Base-by-base conservation (phyloP, 2,797 vertebrate genomes). In the Chaenodraco wilsoni region DNA sequence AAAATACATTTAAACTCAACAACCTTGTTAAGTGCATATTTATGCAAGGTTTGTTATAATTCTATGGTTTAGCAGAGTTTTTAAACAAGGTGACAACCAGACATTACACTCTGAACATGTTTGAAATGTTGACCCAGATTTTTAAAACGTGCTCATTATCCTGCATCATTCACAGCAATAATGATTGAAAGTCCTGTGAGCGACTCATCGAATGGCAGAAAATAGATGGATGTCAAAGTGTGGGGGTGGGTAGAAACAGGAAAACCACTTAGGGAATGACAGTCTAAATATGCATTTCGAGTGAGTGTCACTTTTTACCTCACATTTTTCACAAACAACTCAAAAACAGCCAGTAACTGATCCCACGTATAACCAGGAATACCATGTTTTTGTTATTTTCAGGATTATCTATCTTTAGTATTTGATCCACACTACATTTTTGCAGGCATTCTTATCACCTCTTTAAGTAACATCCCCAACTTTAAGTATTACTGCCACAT, bases 21-120 rank as follows among this genome's bases (percentile, higher is more conserved):
- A 19, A 0, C n/a, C 12, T 48, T 65, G 41, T 75, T 45, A 1
- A 15, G 40, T 50, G 11, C 37, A 50, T 9, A 23, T 63, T 50
- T 21, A 10, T 31, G 14, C n/a, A 16, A 31, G 37, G 13, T 55
- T 21, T 33, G 13, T 6, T 66, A 6, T 60, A 60, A 60, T 61
- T 71, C 15, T 60, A 10, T 41, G 33, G 45, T 70, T 40, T 43
- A 60, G 19, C 23, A 55, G 21, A 40, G 33, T 55, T 6, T 5
- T 52, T 49, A 23, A 43, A 33, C 23, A 62, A 69, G 3, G 14
- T 15, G 43, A 70, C 69, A 74, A 45, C 33, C 55, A 23, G 43
- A 6, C 57, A 68, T 82, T 69, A 48, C 16, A 52, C 49, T 33
- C 16, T 19, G 54, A 62, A 31, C 33, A 11, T 33, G n/a, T 15